Percentiles rank a stretch among this genome's conserved stretches.
These are phyloP conservation scores for Dryobotodes eremita DNA, from an alignment of 2,888 invertebrate species.

Conservation along the genomic window DNA sequence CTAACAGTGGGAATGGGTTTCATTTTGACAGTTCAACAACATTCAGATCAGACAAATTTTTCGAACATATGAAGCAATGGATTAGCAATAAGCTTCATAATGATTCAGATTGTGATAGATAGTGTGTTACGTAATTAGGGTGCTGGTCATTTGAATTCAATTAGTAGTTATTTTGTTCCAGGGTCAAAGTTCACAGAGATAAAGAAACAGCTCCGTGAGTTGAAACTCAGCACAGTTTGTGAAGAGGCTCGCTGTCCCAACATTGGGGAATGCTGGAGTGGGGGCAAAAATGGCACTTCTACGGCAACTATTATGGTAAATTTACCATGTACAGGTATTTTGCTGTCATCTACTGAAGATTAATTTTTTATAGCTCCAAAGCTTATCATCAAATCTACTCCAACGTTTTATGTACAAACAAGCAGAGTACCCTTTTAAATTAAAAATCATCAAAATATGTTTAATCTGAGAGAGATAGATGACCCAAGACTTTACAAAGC, in stretches of 20 bases:
- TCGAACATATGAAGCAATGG: too few relatives aligned
- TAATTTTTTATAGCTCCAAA: neutral
- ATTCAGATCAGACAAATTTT: too few relatives aligned
- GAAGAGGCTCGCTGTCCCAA: constrained; percentile 99
- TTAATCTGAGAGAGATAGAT: neutral
- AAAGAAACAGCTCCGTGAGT: constrained; percentile 95
- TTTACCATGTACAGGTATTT: neutral
- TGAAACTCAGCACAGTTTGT: constrained; percentile 98
- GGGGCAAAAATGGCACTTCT: constrained; percentile 98
- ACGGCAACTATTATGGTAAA: constrained; percentile 99
- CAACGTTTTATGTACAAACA: neutral
- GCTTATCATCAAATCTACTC: neutral
- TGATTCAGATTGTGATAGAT: too few relatives aligned
- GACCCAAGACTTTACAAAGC: neutral
- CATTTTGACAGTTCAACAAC: too few relatives aligned
- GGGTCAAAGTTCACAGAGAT: constrained; percentile 95
- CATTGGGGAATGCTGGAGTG: constrained; percentile 99
- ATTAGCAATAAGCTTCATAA: too few relatives aligned
- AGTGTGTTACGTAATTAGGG: too few relatives aligned
- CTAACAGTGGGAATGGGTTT: too few relatives aligned
- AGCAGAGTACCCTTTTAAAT: neutral
- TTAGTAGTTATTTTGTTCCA: constrained; percentile 62
- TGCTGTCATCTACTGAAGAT: neutral
- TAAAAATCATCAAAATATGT: neutral
- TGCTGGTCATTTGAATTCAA: neutral